Base-by-base conservation (phyloP, 2,797 vertebrate genomes). In the Erithacus rubecula region DNA sequence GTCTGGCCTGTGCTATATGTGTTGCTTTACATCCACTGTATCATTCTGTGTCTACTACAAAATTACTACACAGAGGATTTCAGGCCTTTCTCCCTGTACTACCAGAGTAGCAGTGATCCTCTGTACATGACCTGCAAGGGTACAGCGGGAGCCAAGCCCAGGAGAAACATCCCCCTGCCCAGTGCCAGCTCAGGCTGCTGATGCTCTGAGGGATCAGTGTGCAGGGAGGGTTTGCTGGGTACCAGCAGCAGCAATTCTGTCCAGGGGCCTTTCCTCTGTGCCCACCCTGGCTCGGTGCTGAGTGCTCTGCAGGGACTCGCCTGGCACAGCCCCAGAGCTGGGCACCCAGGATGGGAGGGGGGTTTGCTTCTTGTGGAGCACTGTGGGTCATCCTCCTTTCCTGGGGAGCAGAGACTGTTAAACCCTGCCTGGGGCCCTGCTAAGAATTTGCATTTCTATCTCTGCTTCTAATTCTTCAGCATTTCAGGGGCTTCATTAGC, bases 11-110 rank as follows among this genome's bases (percentile, higher is more conserved):
- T 1, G 3, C 19, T 64, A 12, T 16, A 63, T 68, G 34, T 94
- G 96, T 90, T 15, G 11, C 10, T 72, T 95, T 95, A 36, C 92
- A 75, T 56, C 16, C 67, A 44, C 59, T 93, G 63, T 92, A 39
- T 78, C 89, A 49, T 78, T 80, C 60, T 62, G 3, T 63, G 85
- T 62, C 37, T 68, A n/a, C 49, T 83, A 43, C 21, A 86, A 91
- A 93, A 78, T 83, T 37, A 53, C 63, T 67, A 6, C 9, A 49
- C 10, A 11, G 7, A 76, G 67, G 85, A 53, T n/a, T 59, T 59
- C n/a, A n/a, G n/a, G n/a, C n/a, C 18, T 53, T 24, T 60, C 68
- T 90, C 27, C 69, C 22, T 62, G 1, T 37, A 49, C 32, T 27
- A 15, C 14, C 30, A 39, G 41, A 69, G 69, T 22, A 53, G 65